Conservation (phyloP, 2,113 vertebrate genomes). For the Strix uralensis region DNA sequence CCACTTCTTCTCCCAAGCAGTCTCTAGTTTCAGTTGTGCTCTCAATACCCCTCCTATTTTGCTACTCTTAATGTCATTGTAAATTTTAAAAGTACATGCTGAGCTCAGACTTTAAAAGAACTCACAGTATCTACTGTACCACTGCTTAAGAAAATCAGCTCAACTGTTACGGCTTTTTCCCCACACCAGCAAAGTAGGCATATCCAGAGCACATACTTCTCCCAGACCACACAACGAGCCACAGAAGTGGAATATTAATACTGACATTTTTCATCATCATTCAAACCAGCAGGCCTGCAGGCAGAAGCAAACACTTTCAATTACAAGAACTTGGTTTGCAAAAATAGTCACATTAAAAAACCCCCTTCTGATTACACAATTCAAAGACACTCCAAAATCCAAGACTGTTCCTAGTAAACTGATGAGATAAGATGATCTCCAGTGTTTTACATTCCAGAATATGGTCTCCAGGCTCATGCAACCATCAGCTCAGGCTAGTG, state of each 20-base stretch:
- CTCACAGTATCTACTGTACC: not conserved
- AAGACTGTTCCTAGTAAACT: not conserved
- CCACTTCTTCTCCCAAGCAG: not conserved
- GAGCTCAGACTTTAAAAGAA: not conserved
- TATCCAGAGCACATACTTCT: not conserved
- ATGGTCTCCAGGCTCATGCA: not conserved
- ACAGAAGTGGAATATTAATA: not conserved
- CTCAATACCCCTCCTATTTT: not conserved
- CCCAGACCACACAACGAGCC: not conserved
- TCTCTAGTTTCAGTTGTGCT: not conserved
- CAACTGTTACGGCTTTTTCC: not conserved
- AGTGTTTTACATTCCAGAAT: not conserved
- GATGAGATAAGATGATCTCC: not conserved
- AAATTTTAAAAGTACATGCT: not conserved
- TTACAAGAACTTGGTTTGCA: not conserved
- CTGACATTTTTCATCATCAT: not conserved
- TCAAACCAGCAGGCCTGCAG: not conserved
- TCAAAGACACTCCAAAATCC: not conserved
- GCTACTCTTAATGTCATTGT: not conserved
- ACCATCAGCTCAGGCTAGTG: not conserved
- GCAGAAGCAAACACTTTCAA: not conserved
- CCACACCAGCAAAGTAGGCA: not conserved
- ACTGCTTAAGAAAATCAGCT: not conserved
- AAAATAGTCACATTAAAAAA: not conserved
- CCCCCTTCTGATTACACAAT: not conserved